Base-by-base conservation (phyloP, 2,113 vertebrate species). In the Ahaetulla prasina region DNA sequence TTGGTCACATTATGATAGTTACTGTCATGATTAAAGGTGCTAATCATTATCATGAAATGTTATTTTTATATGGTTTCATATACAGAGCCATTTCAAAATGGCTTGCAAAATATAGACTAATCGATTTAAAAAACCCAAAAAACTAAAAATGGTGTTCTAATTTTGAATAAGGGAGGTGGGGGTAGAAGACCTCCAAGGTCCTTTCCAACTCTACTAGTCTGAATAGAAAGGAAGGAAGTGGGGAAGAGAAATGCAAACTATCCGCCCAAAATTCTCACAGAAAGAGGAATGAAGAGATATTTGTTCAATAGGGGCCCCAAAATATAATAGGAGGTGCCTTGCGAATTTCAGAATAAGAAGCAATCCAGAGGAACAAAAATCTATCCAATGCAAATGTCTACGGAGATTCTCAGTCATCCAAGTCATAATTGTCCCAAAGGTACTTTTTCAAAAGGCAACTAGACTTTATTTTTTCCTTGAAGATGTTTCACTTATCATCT, bases 1-100 rank as follows among this genome's bases (percentile, higher is more conserved):
- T 94, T 94, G 91, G 93, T 88, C 92, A 35, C 55, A 35, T 92
- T 47, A 25, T 86, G 63, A 93, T 91, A 95, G 54, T 35, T 86
- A 87, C 86, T 45, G 85, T 35, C 84, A 54, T 35, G 63, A 92
- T 91, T 55, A 84, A 55, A 80, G 74, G 35, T 80, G 74, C 20
- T 80, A 80, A 9, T 43, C 35, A 23, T 43, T 43, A 39, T 35
- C n/a, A 35, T 43, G 18, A 80, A 43, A 22, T 10, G 2, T 43
- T 43, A 80, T 80, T 80, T 80, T 80, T 80, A 80, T 43, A 43
- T 80, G 18, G 74, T 8, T 43, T 80, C 74, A 8, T 22, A 80
- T 80, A 80, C 18, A 43, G 43, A 43, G 20, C 35, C 74, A 80
- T 80, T 80, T 43, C 8, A 9, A 80, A 80, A 80, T 18, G 22